Base-by-base conservation (phyloP, 2,888 invertebrate species). In the Oxyscelio sp. region DNA sequence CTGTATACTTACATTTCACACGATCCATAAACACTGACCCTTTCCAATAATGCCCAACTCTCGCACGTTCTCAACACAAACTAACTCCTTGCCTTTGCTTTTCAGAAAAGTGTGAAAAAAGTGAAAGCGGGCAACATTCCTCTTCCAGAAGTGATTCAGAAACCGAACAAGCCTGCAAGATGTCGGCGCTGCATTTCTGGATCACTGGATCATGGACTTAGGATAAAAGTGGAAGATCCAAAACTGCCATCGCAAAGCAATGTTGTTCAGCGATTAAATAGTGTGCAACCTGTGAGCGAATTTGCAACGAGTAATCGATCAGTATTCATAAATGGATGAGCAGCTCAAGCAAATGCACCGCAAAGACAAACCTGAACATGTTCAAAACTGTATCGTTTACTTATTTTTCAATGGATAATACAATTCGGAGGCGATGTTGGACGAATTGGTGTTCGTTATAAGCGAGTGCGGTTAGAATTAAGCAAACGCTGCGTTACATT, bases 391-490 rank as follows among this genome's bases (percentile, higher is more conserved):
- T 77, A 89, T 90, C 83, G 90, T 91, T 61, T 90, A 92, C 78
- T 89, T 92, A 84, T 93, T 92, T 85, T 90, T 92, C 78, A 92
- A 93, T 87, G 92, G 93, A 89, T 92, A 92, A 90, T 90, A 88
- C 89, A 89, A 88, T 91, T 90, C 87, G 77, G 78, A 80, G 82
- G 88, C 86, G 81, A 89, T 89, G 87, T 87, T 89, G 84, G 83
- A 84, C 84, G 83, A 86, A 73, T 80, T 77, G 52, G 86, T 77
- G 73, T 58, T 61, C 43, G 6, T 84, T 73, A 87, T 79, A 83
- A 85, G 68, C 58, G 87, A 88, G 81, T 85, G 88, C 84, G 87
- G 85, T 89, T 89, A 81, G 68, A 81, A 54, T 85, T 71, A 82
- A 85, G 81, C 77, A 73, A 52, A 70, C 65, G 78, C 79, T 74